phyloP scores from a whole-genome alignment of 2,888 invertebrate species.

The Erynnis tages region DNA sequence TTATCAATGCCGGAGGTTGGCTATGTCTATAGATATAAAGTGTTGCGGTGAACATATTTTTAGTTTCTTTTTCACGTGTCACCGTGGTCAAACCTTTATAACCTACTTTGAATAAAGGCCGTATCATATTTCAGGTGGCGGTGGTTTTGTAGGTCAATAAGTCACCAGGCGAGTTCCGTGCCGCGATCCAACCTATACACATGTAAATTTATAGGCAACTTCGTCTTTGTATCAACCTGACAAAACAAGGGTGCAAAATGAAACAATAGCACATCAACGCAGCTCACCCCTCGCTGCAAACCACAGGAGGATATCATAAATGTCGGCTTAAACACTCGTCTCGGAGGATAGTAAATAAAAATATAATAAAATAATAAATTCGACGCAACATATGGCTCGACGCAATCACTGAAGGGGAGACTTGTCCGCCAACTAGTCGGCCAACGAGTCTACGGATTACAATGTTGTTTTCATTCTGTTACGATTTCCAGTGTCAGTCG shows the following conservation, averaged over 20 bases:
- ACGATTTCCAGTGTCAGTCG: slow-evolving; percentile 13
- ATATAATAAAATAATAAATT: slow-evolving; percentile 80
- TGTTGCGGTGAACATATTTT: too few relatives aligned
- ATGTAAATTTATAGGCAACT: slow-evolving; percentile 27
- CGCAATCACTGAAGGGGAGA: slow-evolving; percentile 40
- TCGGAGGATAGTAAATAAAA: slow-evolving; percentile 77
- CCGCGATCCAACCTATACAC: slow-evolving; percentile 23
- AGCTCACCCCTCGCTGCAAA: slow-evolving; percentile 61
- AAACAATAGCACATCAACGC: slow-evolving; percentile 71
- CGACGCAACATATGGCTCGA: slow-evolving; percentile 71
- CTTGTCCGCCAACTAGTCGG: slow-evolving; percentile 33
- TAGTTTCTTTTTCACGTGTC: too few relatives aligned
- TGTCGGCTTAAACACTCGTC: slow-evolving; percentile 80
- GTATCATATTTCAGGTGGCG: slow-evolving; percentile 22
- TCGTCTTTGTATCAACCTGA: slow-evolving; percentile 58
- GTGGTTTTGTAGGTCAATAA: slow-evolving; percentile 26
- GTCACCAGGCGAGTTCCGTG: slow-evolving; percentile 24
- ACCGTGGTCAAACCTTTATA: slow-evolving; percentile 8
- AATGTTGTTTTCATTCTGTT: slow-evolving; percentile 19
- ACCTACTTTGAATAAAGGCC: slow-evolving; percentile 6
- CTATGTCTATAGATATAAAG: too few relatives aligned
- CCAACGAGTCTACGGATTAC: slow-evolving; percentile 26
- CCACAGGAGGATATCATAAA: slow-evolving; percentile 80
- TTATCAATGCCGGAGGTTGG: too few relatives aligned
- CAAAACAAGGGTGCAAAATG: slow-evolving; percentile 68